Evolutionary conservation across 2,888 invertebrate genomes (phyloP), one percentile per base, ranked within the genome.

Genomic region (Xanthia icteritia): DNA sequence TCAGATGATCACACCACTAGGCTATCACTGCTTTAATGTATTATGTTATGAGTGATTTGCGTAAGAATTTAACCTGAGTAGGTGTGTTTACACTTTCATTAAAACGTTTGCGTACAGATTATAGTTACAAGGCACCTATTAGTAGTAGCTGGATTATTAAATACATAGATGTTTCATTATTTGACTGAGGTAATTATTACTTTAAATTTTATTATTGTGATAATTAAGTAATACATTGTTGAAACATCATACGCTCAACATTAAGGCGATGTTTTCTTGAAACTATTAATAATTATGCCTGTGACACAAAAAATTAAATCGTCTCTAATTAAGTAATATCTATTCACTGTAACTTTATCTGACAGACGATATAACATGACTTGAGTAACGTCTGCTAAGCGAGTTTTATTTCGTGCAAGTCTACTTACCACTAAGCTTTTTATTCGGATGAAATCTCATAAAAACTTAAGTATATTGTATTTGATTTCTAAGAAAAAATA

Each of bases 391-490:
- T 45, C 23, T 54, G 0, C 20, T n/a, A 17, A 1, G 4, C 2
- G 9, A 31, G 39, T 13, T 31, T 36, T 45, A 11, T 76, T 76
- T 45, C 15, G 17, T 36, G 8, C 6, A 15, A 31, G 3, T 8
- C 17, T 15, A 45, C n/a, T 11, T n/a, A 45, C 17, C 31, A 36
- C 2, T 54, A 45, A 61, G 23, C 42, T 15, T 42, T 11, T 51
- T 13, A 60, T 51, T 66, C 15, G n/a, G 17, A 78, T 54, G 9
- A 48, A 17, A 64, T 48, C 27, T n/a, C 9, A 60, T 48, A 69
- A 56, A 79, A 56, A 54, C 36, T 79, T 13, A 51, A 64, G 9
- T 51, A 65, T 11, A 31, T 17, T 73, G 20, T 48, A 17, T 74
- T 76, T 39, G 17, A 11, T n/a, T 63, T 63, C 15, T 9, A 20